These are phyloP conservation scores for Cerastis leucographa DNA, from an alignment of 2,888 invertebrate genomes.

Conservation along the genomic window DNA sequence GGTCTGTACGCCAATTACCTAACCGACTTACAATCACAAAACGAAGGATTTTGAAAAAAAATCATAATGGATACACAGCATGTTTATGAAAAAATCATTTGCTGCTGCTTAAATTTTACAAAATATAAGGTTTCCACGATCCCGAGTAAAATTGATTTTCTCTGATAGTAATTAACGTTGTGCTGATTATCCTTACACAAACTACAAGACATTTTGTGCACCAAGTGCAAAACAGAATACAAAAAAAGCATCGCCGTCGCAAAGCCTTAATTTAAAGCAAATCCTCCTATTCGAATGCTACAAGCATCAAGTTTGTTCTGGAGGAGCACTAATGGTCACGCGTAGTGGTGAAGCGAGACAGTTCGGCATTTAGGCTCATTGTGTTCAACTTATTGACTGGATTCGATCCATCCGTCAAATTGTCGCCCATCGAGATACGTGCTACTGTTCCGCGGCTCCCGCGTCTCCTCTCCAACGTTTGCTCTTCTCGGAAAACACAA, in stretches of 20 bases:
- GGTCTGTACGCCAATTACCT: neutral
- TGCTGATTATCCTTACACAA: neutral
- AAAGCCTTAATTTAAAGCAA: slow-evolving; percentile 30
- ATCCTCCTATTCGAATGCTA: slow-evolving; percentile 27
- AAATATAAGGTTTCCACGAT: too few relatives aligned
- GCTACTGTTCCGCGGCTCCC: slow-evolving; percentile 73
- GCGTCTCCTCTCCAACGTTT: slow-evolving; percentile 28
- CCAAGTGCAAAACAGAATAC: slow-evolving; percentile 15
- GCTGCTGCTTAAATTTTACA: neutral
- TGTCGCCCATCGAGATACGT: slow-evolving; percentile 77
- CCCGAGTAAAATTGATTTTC: neutral
- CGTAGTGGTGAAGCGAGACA: slow-evolving; percentile 85
- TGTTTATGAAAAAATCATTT: neutral
- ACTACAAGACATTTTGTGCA: neutral
- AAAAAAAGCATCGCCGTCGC: slow-evolving; percentile 18
- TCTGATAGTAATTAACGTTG: neutral
- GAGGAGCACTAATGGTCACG: slow-evolving; percentile 74
- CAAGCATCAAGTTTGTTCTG: slow-evolving; percentile 80
- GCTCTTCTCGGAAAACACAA: slow-evolving; percentile 41
- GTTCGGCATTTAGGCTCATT: slow-evolving; percentile 88
- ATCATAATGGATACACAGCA: neutral
- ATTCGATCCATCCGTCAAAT: slow-evolving; percentile 80
- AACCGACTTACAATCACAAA: neutral
- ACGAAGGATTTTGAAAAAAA: neutral
- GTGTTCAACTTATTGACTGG: slow-evolving; percentile 86